Percentiles rank a stretch among this genome's conserved stretches.
Evolutionary conservation across 2,888 invertebrate species (phyloP).

Genomic region (Eupithecia vulgata): DNA sequence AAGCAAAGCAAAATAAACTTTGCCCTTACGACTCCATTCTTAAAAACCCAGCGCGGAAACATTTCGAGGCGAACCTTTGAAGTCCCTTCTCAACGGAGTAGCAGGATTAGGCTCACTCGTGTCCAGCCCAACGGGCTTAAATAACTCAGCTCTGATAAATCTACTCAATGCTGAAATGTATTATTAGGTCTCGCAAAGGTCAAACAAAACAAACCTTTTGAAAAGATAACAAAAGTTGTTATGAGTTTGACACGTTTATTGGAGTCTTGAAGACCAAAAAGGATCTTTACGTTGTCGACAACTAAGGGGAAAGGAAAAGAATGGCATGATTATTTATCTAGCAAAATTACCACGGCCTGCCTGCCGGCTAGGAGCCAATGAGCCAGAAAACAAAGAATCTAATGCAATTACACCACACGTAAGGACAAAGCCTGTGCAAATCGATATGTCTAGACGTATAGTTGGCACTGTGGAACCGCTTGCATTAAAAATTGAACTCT

Average conservation of each 20-base stretch:
- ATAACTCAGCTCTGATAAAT: constrained; percentile 19
- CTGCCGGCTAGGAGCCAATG: constrained; percentile 39
- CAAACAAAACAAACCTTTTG: neutral
- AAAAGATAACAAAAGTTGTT: neutral
- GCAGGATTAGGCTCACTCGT: constrained; percentile 33
- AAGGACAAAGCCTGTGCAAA: constrained; percentile 63
- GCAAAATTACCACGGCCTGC: constrained; percentile 4
- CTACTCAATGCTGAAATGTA: neutral
- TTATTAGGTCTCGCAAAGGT: neutral
- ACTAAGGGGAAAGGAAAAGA: neutral
- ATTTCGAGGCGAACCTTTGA: constrained; percentile 32
- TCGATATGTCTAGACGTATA: constrained; percentile 80
- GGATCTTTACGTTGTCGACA: neutral
- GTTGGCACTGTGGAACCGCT: constrained; percentile 46
- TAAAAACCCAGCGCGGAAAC: constrained; percentile 18
- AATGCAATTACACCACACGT: constrained; percentile 60
- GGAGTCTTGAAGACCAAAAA: neutral
- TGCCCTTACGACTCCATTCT: constrained; percentile 22
- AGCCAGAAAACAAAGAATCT: constrained; percentile 54
- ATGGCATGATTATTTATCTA: neutral
- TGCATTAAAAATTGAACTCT: constrained; percentile 52
- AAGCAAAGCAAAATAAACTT: constrained; percentile 20
- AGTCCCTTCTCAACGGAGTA: constrained; percentile 37
- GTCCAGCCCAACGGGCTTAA: constrained; percentile 32
- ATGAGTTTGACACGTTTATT: constrained; percentile 1